phyloP scores from a whole-genome alignment of 2,113 vertebrate genomes.

The Engystomops pustulosus region DNA sequence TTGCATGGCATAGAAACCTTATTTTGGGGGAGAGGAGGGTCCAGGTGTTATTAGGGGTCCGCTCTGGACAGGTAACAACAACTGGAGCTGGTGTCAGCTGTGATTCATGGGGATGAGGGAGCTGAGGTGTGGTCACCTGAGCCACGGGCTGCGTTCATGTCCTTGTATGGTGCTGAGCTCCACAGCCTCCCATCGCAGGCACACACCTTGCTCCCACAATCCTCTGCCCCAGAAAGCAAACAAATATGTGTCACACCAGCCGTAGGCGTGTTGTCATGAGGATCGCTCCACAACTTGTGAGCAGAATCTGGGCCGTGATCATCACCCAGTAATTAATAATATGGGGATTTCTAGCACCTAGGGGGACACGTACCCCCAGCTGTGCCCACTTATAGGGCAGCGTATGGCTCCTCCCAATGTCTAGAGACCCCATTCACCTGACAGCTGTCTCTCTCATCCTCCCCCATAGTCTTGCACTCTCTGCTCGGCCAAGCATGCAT shows the following conservation, averaged over 20 bases:
- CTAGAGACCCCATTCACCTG: no score
- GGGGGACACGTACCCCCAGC: no score
- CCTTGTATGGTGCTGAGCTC: conserved; percentile 50
- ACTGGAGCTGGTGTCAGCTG: conserved; percentile 36
- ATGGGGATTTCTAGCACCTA: no score
- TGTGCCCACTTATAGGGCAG: conserved; percentile 14
- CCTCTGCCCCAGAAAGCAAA: conserved; percentile 18
- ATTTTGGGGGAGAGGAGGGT: not conserved
- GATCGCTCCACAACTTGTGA: not conserved
- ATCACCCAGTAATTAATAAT: no score
- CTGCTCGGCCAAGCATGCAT: no score
- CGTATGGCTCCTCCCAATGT: no score
- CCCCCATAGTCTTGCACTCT: no score
- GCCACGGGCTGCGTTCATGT: conserved; percentile 14
- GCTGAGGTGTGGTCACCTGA: conserved; percentile 56
- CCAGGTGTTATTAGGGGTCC: not conserved
- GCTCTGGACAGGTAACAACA: not conserved
- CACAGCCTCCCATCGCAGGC: conserved; percentile 11
- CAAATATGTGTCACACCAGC: conserved; percentile 26
- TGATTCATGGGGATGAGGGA: conserved; percentile 41
- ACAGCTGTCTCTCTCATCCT: no score
- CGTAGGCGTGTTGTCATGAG: conserved; percentile 31
- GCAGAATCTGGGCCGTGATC: not conserved
- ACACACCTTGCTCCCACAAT: conserved; percentile 49
- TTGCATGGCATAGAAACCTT: no score